These are phyloP conservation scores for Columba janthina DNA, from an alignment of 2,113 vertebrate species.

Conservation along the genomic window DNA sequence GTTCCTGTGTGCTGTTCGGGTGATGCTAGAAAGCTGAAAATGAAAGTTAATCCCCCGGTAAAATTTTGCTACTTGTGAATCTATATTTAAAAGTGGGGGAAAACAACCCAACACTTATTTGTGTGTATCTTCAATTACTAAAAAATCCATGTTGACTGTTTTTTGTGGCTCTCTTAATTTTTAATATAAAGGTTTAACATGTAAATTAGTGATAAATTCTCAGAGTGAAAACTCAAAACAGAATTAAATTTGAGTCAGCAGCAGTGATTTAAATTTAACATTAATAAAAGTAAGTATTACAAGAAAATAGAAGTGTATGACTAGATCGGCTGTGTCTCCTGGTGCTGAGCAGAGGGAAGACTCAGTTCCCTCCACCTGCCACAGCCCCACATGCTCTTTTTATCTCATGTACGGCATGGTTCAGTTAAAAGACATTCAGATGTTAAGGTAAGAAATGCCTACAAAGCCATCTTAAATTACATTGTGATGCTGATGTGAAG, in stretches of 20 bases:
- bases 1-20: neutral
- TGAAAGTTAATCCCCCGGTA: neutral
- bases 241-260: neutral
- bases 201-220: neutral
- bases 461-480: neutral
- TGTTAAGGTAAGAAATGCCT: neutral
- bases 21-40: neutral
- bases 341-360: neutral
- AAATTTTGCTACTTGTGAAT: neutral
- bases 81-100: neutral
- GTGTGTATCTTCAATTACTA: neutral
- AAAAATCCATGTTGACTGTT: neutral
- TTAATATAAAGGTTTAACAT: neutral
- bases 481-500: neutral
- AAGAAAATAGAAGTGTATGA: accelerated
- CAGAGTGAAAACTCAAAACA: neutral
- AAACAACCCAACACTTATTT: neutral
- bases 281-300: neutral
- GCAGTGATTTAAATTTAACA: neutral
- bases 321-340: accelerated
- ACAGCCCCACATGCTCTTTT: neutral
- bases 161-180: neutral
- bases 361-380: neutral
- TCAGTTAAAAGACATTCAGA: neutral
- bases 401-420: neutral